phyloP scores from a whole-genome alignment of 2,113 vertebrate genomes.

The Corvus cornix region DNA sequence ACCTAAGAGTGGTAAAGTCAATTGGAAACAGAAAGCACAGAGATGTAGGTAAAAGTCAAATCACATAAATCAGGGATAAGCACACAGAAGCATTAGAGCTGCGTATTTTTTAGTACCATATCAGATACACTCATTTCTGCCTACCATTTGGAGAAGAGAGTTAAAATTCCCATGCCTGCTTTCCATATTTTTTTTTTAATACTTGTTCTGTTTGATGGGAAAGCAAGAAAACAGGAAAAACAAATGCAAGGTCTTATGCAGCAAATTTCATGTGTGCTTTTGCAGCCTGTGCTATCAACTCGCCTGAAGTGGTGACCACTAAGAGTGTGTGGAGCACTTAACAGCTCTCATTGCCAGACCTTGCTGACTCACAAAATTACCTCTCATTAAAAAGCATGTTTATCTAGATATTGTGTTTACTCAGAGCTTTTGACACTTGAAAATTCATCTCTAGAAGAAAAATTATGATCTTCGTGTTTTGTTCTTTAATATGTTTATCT shows the following conservation, averaged over 20 bases:
- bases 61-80: not conserved
- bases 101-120: not conserved
- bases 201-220: not conserved
- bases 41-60: not conserved
- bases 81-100: not conserved
- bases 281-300: not conserved
- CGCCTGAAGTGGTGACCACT: not conserved
- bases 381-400: not conserved
- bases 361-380: not conserved
- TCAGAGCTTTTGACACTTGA: not conserved
- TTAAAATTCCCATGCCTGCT: not conserved
- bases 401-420: not conserved
- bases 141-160: not conserved
- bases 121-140: not conserved
- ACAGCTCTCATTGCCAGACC: not conserved
- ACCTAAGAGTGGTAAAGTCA: not conserved
- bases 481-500: not conserved
- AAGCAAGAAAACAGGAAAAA: not conserved
- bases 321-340: not conserved
- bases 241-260: not conserved
- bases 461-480: not conserved
- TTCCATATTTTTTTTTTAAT: not conserved
- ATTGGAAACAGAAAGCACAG: constrained; percentile 18
- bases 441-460: not conserved
- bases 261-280: not conserved